A percentile compares a stretch with the other conserved stretches of the same genome.
Evolutionary conservation across 2,113 vertebrate genomes (phyloP).

Genomic region (Vidua chalybeata): DNA sequence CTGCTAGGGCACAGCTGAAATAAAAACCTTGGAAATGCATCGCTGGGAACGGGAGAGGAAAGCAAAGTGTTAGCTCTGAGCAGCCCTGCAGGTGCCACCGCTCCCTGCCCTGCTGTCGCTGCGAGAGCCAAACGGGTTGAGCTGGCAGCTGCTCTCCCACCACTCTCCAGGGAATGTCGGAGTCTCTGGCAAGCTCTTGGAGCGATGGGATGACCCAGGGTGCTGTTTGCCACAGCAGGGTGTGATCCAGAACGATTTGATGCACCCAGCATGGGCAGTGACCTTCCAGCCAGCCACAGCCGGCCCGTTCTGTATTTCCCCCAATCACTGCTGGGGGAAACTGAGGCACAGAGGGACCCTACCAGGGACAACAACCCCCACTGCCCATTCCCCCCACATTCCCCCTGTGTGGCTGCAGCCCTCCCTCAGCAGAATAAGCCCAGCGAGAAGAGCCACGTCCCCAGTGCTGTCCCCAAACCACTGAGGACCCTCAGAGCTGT

Average conservation of each 20-base stretch:
- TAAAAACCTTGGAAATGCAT: neutral
- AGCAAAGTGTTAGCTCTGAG: neutral
- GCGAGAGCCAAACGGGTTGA: rapidly evolving
- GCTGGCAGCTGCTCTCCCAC: neutral
- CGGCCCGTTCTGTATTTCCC: rapidly evolving
- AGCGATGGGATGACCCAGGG: neutral
- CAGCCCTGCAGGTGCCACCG: rapidly evolving
- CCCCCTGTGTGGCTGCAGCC: neutral
- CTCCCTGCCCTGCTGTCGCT: neutral
- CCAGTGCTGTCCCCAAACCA: rapidly evolving
- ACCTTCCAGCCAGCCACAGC: neutral
- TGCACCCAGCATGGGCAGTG: rapidly evolving
- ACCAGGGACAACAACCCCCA: rapidly evolving
- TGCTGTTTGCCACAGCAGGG: neutral
- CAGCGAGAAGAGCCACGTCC: rapidly evolving
- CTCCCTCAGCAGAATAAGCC: neutral
- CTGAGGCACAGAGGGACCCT: neutral
- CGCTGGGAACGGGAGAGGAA: rapidly evolving
- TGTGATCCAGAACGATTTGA: rapidly evolving
- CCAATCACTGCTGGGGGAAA: neutral
- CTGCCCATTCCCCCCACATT: neutral
- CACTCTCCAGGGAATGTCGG: neutral
- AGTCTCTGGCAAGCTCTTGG: neutral
- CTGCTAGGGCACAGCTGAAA: neutral
- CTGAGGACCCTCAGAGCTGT: neutral